Base-by-base conservation (phyloP, 2,888 invertebrate species). In the Drosophila engyochracea region DNA sequence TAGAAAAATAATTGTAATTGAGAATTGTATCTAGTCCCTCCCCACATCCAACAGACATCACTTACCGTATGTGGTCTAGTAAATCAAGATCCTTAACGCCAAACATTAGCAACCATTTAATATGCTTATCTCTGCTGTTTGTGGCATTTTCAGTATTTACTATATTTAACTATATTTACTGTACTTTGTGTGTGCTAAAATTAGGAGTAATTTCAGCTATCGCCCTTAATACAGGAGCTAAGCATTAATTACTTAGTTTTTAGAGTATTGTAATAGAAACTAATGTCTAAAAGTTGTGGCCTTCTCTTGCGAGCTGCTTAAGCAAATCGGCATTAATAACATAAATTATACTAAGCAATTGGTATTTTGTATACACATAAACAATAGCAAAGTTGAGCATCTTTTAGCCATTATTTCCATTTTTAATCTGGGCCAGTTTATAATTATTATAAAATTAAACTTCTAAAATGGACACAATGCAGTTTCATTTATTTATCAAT, bases 1-100 rank as follows among this genome's bases (percentile, higher is more conserved):
- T 79, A 79, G 68, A 72, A 74, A 84, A 90, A 86, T 90, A 86
- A 90, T 84, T 88, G 81, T 85, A 82, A 88, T 88, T 83, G 83
- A 78, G 76, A 79, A 70, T 82, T 81, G 79, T 74, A 72, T 16
- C 2, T 16, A 44, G 30, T 30, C 14, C 41, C 57, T 41, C 12
- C n/a, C 72, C 53, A 14, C 33, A 54, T 3, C n/a, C 22, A 25
- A 16, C 28, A 28, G 28, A 47, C 22, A 19, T 37, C 31, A 28
- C n/a, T 6, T 28, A 35, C 16, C 14, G 10, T 22, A 30, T 37
- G 57, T 61, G 44, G 22, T 37, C 37, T 28, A n/a, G 28, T 39
- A 28, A 39, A 41, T 28, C 28, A n/a, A 35, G 57, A 44, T 28
- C 14, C 55, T 57, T 51, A 52, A 53, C 47, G 44, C 39, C 37